These are phyloP conservation scores for Drosophila punjabiensis DNA, from an alignment of 1,140 invertebrate genomes.

Conservation along the genomic window DNA sequence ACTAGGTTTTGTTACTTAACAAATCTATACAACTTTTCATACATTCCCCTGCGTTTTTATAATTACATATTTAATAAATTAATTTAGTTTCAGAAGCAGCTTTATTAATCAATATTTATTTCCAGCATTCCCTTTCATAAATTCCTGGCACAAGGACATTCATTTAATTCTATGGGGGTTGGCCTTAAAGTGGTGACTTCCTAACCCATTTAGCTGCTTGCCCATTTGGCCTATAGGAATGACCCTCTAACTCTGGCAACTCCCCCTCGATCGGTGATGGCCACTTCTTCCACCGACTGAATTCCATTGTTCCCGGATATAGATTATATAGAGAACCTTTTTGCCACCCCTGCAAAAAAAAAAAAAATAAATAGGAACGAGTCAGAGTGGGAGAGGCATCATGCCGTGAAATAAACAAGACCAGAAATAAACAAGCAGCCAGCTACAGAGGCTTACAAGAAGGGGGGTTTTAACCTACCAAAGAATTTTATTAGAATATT, in stretches of 20 bases:
- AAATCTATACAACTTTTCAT: background rate
- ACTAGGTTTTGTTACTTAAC: background rate
- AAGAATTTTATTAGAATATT: background rate
- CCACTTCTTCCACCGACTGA: slow-evolving; percentile 21
- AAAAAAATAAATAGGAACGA: background rate
- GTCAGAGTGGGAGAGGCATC: slow-evolving; percentile 23
- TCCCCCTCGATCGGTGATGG: slow-evolving; percentile 12
- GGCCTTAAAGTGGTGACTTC: slow-evolving; percentile 14
- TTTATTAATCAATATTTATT: background rate
- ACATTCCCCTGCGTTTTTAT: background rate
- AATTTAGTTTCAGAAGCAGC: background rate
- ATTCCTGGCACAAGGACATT: background rate
- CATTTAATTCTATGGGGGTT: slow-evolving; percentile 9
- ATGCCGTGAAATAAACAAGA: slow-evolving; percentile 47
- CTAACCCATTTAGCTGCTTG: slow-evolving; percentile 36
- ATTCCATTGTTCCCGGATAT: slow-evolving; percentile 44
- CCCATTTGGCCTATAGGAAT: slow-evolving; percentile 24
- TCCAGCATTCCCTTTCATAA: background rate
- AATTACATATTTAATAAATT: background rate
- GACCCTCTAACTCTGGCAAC: slow-evolving; percentile 13
- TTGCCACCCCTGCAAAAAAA: slow-evolving; percentile 28
- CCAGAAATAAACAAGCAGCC: slow-evolving; percentile 14
- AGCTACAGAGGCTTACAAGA: background rate
- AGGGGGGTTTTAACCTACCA: background rate
- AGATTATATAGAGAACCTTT: slow-evolving; percentile 33